Conservation (phyloP, 2,888 invertebrate species). For the Pecten maximus region DNA sequence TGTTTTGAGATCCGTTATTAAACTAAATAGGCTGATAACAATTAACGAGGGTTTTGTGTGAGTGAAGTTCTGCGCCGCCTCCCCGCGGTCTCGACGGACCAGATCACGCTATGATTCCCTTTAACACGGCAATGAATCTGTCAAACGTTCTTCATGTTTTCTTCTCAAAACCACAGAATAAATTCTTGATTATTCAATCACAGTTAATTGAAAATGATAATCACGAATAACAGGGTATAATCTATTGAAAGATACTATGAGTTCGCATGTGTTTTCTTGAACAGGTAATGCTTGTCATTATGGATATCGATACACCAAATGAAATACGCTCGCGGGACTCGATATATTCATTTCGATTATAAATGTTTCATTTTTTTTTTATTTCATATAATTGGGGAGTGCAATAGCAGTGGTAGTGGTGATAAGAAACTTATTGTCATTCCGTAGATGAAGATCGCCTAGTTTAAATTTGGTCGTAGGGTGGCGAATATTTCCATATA, state of each 20-base stretch:
- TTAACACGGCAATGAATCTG: background rate
- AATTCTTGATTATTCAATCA: background rate
- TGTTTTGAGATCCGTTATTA: constrained; percentile 1
- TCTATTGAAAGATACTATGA: background rate
- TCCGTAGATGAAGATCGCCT: too few species aligned
- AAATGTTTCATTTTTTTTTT: too few species aligned
- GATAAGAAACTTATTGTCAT: too few species aligned
- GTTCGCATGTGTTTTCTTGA: background rate
- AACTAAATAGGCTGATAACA: background rate
- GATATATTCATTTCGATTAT: too few species aligned
- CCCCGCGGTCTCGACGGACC: background rate
- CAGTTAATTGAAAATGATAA: background rate
- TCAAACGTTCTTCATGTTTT: background rate
- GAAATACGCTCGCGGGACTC: too few species aligned
- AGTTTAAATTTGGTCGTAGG: too few species aligned
- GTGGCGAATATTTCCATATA: too few species aligned
- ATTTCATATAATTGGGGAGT: too few species aligned
- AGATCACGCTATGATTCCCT: background rate
- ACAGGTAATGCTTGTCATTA: background rate
- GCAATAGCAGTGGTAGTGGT: too few species aligned
- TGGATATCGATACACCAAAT: too few species aligned
- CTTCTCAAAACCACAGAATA: background rate
- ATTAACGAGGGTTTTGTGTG: background rate
- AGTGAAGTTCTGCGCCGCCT: background rate
- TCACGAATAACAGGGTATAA: background rate